Base-by-base conservation (phyloP, 2,797 vertebrate genomes). In the Apogon talboti region DNA sequence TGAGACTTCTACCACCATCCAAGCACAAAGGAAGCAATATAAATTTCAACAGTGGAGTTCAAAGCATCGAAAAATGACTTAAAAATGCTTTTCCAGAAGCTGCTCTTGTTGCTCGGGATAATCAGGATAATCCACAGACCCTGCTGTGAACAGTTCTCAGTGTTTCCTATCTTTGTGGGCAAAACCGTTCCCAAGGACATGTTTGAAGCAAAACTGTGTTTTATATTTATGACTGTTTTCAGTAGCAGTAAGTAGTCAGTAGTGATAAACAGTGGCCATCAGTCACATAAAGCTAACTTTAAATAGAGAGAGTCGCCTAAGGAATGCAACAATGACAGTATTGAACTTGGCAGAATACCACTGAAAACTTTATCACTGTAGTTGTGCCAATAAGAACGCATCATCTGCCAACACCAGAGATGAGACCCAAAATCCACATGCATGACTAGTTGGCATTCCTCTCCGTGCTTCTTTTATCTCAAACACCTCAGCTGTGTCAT, bases 61-160 rank as follows among this genome's bases (percentile, higher is more conserved):
- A 61, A 49, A 61, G 59, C 48, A 16, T 46, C 49, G 30, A 52
- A 57, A 64, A 50, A 41, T 35, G 3, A 51, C 30, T 61, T 46
- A 11, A 28, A 51, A 21, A 16, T 33, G 30, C 21, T 3, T 40
- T 30, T 40, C 5, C 18, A 49, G 11, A 50, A 11, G 30, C 50
- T 45, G 48, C 24, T 11, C 35, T 16, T 11, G 18, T 51, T 30
- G 47, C 62, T 46, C 5, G 21, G 50, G 46, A 51, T 68, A 59
- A 55, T 43, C n/a, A 11, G 40, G 41, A 59, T 56, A 63, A 71
- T 71, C 77, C 53, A 13, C 24, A 38, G 53, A 38, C 21, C 44
- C 53, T 8, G 54, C 53, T 53, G 62, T 57, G 61, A 71, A 11
- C 16, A 16, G 7, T 53, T 61, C 14, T 19, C 6, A 41, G 16